Evolutionary conservation across 2,797 vertebrate genomes (phyloP), one percentile per base, ranked within the genome.

Genomic region (Microctenopoma steveboyesi): DNA sequence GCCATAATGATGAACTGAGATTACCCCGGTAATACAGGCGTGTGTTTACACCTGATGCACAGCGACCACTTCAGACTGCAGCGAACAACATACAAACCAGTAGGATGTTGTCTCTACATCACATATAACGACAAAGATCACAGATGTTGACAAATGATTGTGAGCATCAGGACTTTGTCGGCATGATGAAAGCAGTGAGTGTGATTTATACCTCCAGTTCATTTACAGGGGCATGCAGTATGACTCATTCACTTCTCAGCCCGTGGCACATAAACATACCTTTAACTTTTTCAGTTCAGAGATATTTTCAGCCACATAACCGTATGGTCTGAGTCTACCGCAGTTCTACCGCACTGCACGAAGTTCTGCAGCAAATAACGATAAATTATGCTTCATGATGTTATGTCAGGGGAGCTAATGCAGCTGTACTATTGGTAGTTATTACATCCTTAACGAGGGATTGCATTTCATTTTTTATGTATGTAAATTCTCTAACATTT

Each of bases 21-120:
- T 88, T 78, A 76, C 74, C 79, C 7, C 57, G 77, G 80, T 62
- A 84, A 86, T 81, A 72, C 12, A 49, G 51, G 55, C 6, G 14
- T 48, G 49, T 75, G 69, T 85, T 83, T 48, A 71, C 58, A 40
- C 63, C 74, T 69, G 49, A 80, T 83, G 79, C 78, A 83, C 66
- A 84, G 58, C 76, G 71, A 57, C 40, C 64, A 46, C 72, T 72
- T 68, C 55, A 69, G 71, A 43, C 76, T 28, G 58, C 45, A 43
- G 35, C 52, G 51, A 56, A 74, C 54, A 63, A 74, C 74, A 58
- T 48, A 69, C 61, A 83, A 83, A 74, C 48, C 61, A 58, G 66
- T 86, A 57, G 69, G 79, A 85, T 59, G 57, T 65, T 46, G 14
- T 46, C 69, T 66, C 39, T 18, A 4, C 40, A 28, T 58, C 58